Evolutionary conservation across 2,888 invertebrate genomes (phyloP).

Genomic region (Malthinus seriepunctatus): DNA sequence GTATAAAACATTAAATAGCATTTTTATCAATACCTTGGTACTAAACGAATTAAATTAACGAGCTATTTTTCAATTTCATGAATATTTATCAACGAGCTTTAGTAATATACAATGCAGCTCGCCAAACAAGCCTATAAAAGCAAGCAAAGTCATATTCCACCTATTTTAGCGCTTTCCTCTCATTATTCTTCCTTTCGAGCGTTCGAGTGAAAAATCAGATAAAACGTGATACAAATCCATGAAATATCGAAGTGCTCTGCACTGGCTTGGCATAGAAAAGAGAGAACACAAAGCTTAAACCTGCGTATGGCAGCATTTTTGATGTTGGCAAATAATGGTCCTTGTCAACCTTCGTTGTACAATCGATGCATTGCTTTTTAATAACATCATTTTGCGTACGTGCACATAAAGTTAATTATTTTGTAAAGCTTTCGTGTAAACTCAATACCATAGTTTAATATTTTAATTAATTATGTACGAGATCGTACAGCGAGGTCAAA

Average conservation of each 20-base stretch:
- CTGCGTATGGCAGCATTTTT: slow-evolving; percentile 31
- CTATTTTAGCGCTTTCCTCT: slow-evolving; percentile 33
- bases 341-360: slow-evolving; percentile 13
- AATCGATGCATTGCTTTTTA: neutral
- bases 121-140: slow-evolving; percentile 26
- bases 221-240: slow-evolving; percentile 39
- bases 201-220: slow-evolving; percentile 41
- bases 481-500: too few species aligned
- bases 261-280: slow-evolving; percentile 16
- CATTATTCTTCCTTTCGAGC: slow-evolving; percentile 37
- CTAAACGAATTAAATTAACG: too few species aligned
- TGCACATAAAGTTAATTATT: neutral
- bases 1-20: too few species aligned
- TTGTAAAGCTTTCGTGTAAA: too few species aligned
- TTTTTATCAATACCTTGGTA: too few species aligned
- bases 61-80: slow-evolving; percentile 14
- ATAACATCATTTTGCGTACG: slow-evolving; percentile 2
- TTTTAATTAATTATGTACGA: too few species aligned
- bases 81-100: slow-evolving; percentile 16
- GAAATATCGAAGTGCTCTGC: slow-evolving; percentile 29
- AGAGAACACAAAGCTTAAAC: slow-evolving; percentile 18
- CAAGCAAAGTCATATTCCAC: slow-evolving; percentile 25
- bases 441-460: too few species aligned
- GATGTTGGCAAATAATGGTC: slow-evolving; percentile 26
- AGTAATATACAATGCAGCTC: slow-evolving; percentile 14